These are phyloP conservation scores for Drosophila ohnishii DNA, from an alignment of 1,140 invertebrate genomes.

Conservation along the genomic window DNA sequence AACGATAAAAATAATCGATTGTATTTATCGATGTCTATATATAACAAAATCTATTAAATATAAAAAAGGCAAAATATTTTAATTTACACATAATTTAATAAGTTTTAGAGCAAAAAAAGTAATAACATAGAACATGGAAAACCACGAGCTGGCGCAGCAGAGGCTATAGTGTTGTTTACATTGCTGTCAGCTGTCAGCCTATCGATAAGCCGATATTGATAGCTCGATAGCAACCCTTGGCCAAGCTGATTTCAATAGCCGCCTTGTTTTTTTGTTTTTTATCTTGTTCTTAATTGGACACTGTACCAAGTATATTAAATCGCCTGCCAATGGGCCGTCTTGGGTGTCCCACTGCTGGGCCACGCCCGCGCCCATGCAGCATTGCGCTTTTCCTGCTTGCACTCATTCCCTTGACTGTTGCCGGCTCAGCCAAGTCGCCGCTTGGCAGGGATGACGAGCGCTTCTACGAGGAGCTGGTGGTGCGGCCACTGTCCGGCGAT, in stretches of 20 bases:
- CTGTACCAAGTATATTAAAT: background rate
- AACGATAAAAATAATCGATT: background rate
- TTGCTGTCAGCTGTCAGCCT: background rate
- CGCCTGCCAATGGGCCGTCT: background rate
- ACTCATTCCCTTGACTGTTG: conserved; percentile 2
- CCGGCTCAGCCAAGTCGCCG: conserved; percentile 6
- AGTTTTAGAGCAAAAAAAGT: too few species aligned
- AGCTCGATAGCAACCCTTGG: background rate
- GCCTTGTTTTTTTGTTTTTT: background rate
- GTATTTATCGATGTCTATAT: background rate
- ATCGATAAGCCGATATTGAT: background rate
- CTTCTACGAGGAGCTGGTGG: conserved; percentile 91
- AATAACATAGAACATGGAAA: too few species aligned
- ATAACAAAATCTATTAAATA: background rate
- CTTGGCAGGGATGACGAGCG: conserved; percentile 83
- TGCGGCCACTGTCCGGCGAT: conserved; percentile 90
- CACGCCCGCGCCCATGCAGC: background rate
- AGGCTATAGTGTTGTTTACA: too few species aligned
- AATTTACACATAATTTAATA: background rate
- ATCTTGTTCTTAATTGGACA: background rate
- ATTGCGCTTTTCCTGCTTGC: conserved; percentile 14
- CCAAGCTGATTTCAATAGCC: conserved; percentile 1
- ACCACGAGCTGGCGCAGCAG: too few species aligned
- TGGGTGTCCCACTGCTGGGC: background rate
- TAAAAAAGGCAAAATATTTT: background rate